Evolutionary conservation across 2,113 vertebrate genomes (phyloP).

Genomic region (Dromiciops gliroides): DNA sequence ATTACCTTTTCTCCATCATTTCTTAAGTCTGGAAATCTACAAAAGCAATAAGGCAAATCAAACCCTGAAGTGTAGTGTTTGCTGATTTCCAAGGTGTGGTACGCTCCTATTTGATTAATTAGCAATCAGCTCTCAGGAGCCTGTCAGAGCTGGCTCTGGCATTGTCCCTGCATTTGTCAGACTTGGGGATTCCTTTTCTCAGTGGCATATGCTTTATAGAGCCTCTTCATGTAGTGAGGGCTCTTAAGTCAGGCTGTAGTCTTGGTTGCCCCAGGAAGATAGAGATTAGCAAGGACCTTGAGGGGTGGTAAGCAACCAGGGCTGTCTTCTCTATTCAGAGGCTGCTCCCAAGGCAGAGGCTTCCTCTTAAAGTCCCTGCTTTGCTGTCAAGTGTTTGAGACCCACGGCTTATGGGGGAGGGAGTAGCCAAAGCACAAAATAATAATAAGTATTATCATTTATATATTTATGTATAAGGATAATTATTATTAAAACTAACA

Average conservation of each 20-base stretch:
- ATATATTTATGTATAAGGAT: too few relatives aligned
- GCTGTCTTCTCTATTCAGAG: too few relatives aligned
- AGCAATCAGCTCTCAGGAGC: too few relatives aligned
- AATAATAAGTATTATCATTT: too few relatives aligned
- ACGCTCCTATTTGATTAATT: too few relatives aligned
- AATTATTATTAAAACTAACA: not conserved
- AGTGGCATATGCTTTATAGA: constrained; percentile 89
- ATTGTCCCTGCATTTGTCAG: not conserved
- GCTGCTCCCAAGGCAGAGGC: not conserved
- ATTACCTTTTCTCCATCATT: not conserved
- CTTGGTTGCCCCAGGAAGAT: constrained; percentile 64
- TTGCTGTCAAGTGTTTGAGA: constrained; percentile 58
- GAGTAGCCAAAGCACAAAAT: constrained; percentile 56
- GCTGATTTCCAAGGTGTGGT: too few relatives aligned
- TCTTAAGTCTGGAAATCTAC: too few relatives aligned
- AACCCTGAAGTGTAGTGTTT: too few relatives aligned
- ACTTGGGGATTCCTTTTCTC: constrained; percentile 86
- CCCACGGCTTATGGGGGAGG: constrained; percentile 49
- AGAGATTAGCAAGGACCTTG: constrained; percentile 84
- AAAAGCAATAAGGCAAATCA: too few relatives aligned
- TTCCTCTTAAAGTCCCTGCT: constrained; percentile 4
- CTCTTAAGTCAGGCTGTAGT: constrained; percentile 87
- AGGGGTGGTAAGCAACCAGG: constrained; percentile 84
- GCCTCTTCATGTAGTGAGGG: constrained; percentile 92
- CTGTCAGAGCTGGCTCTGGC: too few relatives aligned